phyloP scores from a whole-genome alignment of 1,140 invertebrate species.

The Matsumurasca onukii region DNA sequence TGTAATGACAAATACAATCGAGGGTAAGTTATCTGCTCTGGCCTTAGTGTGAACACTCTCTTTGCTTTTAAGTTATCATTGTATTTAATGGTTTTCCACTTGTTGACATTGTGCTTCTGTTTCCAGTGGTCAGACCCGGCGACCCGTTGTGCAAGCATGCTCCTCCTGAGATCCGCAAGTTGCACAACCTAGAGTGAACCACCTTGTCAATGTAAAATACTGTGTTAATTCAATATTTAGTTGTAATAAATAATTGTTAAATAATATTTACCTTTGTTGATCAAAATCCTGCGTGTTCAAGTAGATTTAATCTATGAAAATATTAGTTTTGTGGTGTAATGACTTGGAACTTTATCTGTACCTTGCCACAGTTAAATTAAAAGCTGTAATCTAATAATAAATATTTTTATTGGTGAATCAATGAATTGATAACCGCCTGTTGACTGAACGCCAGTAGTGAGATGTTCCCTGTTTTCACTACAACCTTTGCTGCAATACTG shows the following conservation, averaged over 20 bases:
- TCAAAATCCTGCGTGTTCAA: too few relatives aligned
- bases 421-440: too few relatives aligned
- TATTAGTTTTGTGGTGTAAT: background rate
- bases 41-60: too few relatives aligned
- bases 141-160: background rate
- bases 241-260: conserved; percentile 1
- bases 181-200: background rate
- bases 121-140: conserved; percentile 1
- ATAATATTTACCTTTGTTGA: background rate
- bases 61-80: too few relatives aligned
- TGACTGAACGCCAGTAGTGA: too few relatives aligned
- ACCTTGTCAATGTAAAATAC: background rate
- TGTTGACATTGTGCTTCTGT: too few relatives aligned
- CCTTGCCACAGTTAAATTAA: background rate
- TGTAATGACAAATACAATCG: too few relatives aligned
- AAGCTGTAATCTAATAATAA: background rate
- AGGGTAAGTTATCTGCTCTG: too few relatives aligned
- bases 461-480: too few relatives aligned
- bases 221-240: background rate
- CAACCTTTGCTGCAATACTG: too few relatives aligned
- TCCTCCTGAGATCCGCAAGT: background rate
- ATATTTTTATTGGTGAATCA: too few relatives aligned
- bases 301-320: background rate
- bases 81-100: too few relatives aligned
- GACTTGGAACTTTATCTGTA: background rate